A percentile compares a stretch with the other conserved stretches of the same genome.
These are phyloP conservation scores for Thaumatotibia leucotreta DNA, from an alignment of 1,140 invertebrate genomes.

Conservation along the genomic window DNA sequence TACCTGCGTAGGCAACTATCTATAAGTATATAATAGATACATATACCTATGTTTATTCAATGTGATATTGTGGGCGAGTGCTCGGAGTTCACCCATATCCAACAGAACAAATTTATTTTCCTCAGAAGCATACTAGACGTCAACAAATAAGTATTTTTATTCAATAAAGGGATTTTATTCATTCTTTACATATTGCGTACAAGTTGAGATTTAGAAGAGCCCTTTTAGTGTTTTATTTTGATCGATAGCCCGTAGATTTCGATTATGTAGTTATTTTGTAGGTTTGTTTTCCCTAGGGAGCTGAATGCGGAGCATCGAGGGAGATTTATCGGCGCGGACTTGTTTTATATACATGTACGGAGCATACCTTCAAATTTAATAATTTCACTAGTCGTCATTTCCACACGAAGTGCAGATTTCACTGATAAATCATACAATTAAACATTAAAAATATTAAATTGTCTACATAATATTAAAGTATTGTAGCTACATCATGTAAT, in stretches of 20 bases:
- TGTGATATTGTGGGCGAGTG: constrained; percentile 49
- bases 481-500: too few species aligned
- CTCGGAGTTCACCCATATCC: constrained; percentile 51
- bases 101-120: constrained; percentile 65
- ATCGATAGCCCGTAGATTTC: constrained; percentile 21
- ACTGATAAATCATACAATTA: too few species aligned
- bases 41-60: constrained; percentile 47
- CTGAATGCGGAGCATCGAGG: not conserved
- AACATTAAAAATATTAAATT: too few species aligned
- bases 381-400: not conserved
- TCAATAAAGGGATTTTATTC: constrained; percentile 58
- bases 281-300: not conserved
- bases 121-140: constrained; percentile 63
- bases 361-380: not conserved
- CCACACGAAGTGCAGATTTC: too few species aligned
- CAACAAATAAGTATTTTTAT: constrained; percentile 72
- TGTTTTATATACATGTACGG: not conserved
- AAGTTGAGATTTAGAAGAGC: constrained; percentile 35
- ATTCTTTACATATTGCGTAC: constrained; percentile 36
- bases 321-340: not conserved
- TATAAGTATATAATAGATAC: too few species aligned
- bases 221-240: constrained; percentile 22
- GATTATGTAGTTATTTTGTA: constrained; percentile 12
- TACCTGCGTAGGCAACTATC: too few species aligned
- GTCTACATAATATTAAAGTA: too few species aligned